phyloP scores from a whole-genome alignment of 2,113 vertebrate species.

The crab-eating macaque (Macaca fascicularis) region T2T-MFA8v1.1 NC_088384.1:103273501-103274000 shows the following conservation, averaged over 20 bases:
- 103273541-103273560: background rate
- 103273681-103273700: background rate
- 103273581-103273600: background rate
- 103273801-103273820: too few relatives aligned
- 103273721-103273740: background rate
- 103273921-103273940: background rate
- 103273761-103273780: too few relatives aligned
- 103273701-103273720: background rate
- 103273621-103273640: background rate
- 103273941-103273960: background rate
- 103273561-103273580: background rate
- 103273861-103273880: background rate
- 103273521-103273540: background rate
- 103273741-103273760: accelerated
- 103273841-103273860: background rate
- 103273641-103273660: background rate
- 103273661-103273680: background rate
- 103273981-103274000: accelerated
- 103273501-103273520: accelerated
- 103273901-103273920: background rate
- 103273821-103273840: accelerated
- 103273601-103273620: background rate
- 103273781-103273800: background rate
- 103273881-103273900: too few relatives aligned
- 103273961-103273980: background rate